Percentiles rank a stretch among this genome's conserved stretches.
Conservation (phyloP, 2,797 vertebrate genomes). For the Amphiprion clarkii region DNA sequence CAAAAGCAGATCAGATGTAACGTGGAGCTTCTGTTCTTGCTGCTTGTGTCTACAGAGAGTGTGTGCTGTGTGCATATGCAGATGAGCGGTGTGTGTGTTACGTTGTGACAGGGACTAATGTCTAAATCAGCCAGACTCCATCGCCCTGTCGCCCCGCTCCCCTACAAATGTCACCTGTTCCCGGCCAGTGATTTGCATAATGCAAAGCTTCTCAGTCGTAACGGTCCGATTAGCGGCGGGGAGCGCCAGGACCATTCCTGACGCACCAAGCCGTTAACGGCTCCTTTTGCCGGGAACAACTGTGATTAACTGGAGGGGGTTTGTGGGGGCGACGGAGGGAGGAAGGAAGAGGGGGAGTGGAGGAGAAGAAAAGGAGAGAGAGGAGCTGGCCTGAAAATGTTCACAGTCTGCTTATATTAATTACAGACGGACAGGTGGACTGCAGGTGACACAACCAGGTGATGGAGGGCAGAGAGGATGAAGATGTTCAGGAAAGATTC, state of each 20-base stretch:
- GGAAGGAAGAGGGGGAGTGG: background rate
- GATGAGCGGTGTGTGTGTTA: constrained; percentile 86
- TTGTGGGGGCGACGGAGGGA: constrained; percentile 22
- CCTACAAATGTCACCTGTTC: constrained; percentile 99
- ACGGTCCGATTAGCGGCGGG: constrained; percentile 97
- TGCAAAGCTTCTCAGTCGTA: constrained; percentile 99
- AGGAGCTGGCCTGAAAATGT: constrained; percentile 56
- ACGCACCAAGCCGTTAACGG: constrained; percentile 96
- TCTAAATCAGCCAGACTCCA: constrained; percentile 97
- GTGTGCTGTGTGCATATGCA: constrained; percentile 78
- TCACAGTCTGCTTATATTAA: constrained; percentile 48
- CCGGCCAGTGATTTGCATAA: constrained; percentile 99
- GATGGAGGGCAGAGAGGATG: constrained; percentile 6
- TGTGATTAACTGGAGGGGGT: constrained; percentile 89
- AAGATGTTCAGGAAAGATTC: background rate
- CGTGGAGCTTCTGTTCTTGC: constrained; percentile 38
- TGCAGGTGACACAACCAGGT: constrained; percentile 48
- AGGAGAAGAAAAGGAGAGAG: constrained; percentile 33
- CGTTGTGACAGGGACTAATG: constrained; percentile 99
- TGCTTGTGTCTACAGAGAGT: constrained; percentile 44
- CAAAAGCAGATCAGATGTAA: constrained; percentile 28
- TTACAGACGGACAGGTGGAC: constrained; percentile 59
- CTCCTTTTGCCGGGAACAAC: constrained; percentile 79
- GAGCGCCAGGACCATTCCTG: constrained; percentile 92
- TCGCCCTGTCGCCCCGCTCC: constrained; percentile 92